These are phyloP conservation scores for Brienomyrus longianalis DNA, from an alignment of 2,113 vertebrate species.

Conservation along the genomic window DNA sequence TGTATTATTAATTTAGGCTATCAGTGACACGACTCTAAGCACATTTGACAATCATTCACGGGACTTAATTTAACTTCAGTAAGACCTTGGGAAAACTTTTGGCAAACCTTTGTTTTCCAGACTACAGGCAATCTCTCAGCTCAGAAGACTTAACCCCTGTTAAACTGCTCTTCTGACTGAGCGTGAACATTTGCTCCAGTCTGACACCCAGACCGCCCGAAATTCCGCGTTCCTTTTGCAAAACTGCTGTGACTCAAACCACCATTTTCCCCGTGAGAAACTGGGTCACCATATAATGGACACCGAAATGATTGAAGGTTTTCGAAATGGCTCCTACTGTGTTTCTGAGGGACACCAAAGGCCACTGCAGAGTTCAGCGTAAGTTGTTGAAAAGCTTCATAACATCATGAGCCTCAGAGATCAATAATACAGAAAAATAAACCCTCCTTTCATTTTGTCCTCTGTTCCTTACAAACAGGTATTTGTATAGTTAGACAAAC, in stretches of 20 bases:
- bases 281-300: not conserved
- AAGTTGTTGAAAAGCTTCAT: not conserved
- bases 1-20: not conserved
- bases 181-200: not conserved
- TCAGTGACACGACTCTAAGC: not conserved
- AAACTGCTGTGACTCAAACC: not conserved
- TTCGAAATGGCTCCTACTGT: not conserved
- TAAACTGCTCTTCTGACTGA: not conserved
- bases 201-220: not conserved
- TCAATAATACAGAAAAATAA: not conserved
- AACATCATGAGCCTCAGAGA: not conserved
- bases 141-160: not conserved
- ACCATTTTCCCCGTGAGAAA: not conserved
- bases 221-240: not conserved
- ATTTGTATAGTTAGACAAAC: not conserved
- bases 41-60: not conserved
- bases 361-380: constrained; percentile 16
- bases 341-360: not conserved
- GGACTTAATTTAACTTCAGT: not conserved
- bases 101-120: not conserved
- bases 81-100: not conserved
- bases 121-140: not conserved
- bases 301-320: not conserved
- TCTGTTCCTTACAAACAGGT: not conserved
- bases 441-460: not conserved